A percentile compares a stretch with the other conserved stretches of the same genome.
phyloP scores from a whole-genome alignment of 1,140 invertebrate species.

The Meloidogyne chitwoodi region DNA sequence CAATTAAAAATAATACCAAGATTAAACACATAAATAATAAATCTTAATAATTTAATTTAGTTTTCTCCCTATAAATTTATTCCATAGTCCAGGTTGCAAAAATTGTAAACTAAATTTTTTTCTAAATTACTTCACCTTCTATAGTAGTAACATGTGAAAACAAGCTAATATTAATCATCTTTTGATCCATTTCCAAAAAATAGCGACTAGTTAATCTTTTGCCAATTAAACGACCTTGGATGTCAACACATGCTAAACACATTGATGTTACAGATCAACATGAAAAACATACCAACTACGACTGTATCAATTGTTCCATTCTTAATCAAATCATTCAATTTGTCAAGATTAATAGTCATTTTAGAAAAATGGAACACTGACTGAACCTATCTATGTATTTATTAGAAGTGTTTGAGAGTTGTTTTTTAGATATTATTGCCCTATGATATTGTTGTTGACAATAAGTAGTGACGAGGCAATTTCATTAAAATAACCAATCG shows the following conservation, averaged over 20 bases:
- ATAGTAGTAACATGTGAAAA: background rate
- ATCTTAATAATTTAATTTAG: no score
- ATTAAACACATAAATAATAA: no score
- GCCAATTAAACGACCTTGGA: constrained; percentile 9
- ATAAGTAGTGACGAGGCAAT: no score
- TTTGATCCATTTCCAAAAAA: constrained; percentile 6
- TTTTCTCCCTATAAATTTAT: no score
- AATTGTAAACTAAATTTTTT: background rate
- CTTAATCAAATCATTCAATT: background rate
- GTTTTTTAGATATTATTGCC: no score
- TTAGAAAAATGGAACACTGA: no score
- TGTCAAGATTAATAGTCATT: constrained; percentile 1
- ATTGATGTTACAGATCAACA: background rate
- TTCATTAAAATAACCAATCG: no score
- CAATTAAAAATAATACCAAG: no score
- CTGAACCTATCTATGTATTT: no score
- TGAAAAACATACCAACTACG: constrained; percentile 1
- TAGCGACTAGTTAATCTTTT: background rate
- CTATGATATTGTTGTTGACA: no score
- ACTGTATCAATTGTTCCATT: constrained; percentile 15
- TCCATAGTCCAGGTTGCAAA: no score
- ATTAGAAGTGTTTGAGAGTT: no score
- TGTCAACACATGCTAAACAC: background rate
- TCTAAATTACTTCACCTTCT: background rate
- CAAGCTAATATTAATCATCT: background rate